These are phyloP conservation scores for Boleophthalmus pectinirostris DNA, from an alignment of 2,113 vertebrate species.

Conservation along the genomic window DNA sequence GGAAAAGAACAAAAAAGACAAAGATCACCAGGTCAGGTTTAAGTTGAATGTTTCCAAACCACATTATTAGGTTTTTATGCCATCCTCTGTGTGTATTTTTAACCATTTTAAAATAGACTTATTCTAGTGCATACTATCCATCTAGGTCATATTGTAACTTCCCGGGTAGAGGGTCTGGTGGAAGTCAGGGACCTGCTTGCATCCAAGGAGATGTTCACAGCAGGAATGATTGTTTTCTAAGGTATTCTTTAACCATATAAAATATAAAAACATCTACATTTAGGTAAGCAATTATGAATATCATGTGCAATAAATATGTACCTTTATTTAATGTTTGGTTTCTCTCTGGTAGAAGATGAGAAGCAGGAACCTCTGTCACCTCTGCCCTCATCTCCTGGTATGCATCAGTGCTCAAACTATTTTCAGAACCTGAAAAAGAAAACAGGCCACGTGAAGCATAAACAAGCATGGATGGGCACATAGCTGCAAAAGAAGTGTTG, in stretches of 20 bases:
- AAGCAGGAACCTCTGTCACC: slow-evolving; percentile 81
- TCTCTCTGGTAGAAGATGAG: slow-evolving; percentile 68
- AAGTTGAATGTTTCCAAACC: not conserved
- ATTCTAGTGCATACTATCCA: too few relatives aligned
- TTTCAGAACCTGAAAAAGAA: slow-evolving; percentile 49
- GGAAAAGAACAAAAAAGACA: not conserved
- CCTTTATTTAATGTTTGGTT: slow-evolving; percentile 46
- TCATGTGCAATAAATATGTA: slow-evolving; percentile 2
- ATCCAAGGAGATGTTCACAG: too few relatives aligned
- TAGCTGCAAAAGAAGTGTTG: slow-evolving; percentile 40
- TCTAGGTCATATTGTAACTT: too few relatives aligned
- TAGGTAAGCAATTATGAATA: not conserved
- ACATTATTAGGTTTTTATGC: not conserved
- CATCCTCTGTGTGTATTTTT: not conserved
- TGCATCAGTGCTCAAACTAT: slow-evolving; percentile 69
- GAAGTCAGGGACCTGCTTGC: too few relatives aligned
- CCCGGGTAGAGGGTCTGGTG: too few relatives aligned
- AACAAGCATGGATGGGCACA: slow-evolving; percentile 31
- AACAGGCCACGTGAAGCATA: slow-evolving; percentile 1
- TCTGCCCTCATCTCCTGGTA: slow-evolving; percentile 90
- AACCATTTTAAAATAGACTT: too few relatives aligned
- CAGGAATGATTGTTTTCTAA: too few relatives aligned
- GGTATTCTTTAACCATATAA: too few relatives aligned
- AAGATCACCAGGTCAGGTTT: not conserved
- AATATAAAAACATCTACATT: too few relatives aligned